phyloP scores from a whole-genome alignment of 1,140 invertebrate genomes.

The Caenorhabditis latens region DNA sequence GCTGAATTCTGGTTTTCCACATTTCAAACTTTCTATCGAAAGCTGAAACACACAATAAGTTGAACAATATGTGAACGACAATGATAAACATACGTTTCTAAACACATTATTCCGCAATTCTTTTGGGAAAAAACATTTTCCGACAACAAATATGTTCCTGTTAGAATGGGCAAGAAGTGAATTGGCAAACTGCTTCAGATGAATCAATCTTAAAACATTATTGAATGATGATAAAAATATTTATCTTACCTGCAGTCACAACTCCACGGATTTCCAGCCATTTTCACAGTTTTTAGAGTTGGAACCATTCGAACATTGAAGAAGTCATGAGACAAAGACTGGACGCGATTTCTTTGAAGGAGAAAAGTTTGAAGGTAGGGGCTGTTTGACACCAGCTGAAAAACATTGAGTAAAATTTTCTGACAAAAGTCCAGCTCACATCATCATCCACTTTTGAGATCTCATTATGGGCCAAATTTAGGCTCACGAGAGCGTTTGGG shows the following conservation, averaged over 20 bases:
- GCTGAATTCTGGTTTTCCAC: background rate
- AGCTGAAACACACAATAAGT: slow-evolving; percentile 3
- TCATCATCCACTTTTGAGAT: slow-evolving; percentile 33
- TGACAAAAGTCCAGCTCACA: background rate
- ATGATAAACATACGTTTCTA: background rate
- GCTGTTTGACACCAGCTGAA: slow-evolving; percentile 11
- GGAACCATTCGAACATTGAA: slow-evolving; percentile 2
- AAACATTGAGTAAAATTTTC: background rate
- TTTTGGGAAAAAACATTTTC: slow-evolving; percentile 36
- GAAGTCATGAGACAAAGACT: background rate
- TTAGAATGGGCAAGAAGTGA: slow-evolving; percentile 9
- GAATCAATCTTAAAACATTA: background rate
- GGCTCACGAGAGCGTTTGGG: slow-evolving; percentile 7
- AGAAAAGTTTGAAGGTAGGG: slow-evolving; percentile 33
- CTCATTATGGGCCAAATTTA: slow-evolving; percentile 19
- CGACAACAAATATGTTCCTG: background rate
- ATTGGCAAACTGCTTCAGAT: background rate
- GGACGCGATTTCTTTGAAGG: slow-evolving; percentile 16
- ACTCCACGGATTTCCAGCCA: slow-evolving; percentile 41
- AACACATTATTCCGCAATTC: background rate
- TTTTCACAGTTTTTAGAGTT: slow-evolving; percentile 22
- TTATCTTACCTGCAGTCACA: slow-evolving; percentile 16
- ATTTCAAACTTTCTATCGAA: background rate
- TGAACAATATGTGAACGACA: background rate
- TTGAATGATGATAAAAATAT: background rate